Evolutionary conservation across 2,113 vertebrate genomes (phyloP).

Genomic region (Pristiophorus japonicus): DNA sequence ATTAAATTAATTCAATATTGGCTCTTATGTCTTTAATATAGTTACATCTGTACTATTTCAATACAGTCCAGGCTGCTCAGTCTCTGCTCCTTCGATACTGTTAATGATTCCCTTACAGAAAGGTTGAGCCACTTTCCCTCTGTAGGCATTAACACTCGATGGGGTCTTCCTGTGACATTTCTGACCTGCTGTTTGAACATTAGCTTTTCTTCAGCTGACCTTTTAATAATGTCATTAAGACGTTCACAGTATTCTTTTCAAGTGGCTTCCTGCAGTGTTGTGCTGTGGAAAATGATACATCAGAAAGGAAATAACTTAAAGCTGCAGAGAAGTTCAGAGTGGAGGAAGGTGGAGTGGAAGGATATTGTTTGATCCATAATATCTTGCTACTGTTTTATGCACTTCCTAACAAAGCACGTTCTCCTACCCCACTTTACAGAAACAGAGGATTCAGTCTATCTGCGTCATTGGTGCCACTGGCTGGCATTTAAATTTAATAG

Average conservation of each 20-base stretch:
- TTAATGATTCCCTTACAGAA: not conserved
- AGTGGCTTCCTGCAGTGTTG: not conserved
- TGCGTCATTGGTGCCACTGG: not conserved
- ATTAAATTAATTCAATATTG: not conserved
- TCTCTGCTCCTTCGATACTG: not conserved
- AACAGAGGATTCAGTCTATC: not conserved
- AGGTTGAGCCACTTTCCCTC: not conserved
- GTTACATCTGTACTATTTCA: not conserved
- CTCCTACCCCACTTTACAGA: not conserved
- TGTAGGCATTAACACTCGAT: no score
- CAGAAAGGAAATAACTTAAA: not conserved
- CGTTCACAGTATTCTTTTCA: not conserved
- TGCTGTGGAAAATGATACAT: not conserved
- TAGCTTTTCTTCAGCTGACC: slow-evolving; percentile 9
- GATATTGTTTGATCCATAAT: not conserved
- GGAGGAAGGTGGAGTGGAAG: not conserved
- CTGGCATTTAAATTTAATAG: not conserved
- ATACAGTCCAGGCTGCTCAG: not conserved
- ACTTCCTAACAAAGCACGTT: not conserved
- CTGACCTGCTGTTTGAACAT: slow-evolving; percentile 10
- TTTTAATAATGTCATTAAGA: not conserved
- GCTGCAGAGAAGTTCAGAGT: not conserved
- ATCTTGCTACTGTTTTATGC: not conserved
- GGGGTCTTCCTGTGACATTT: not conserved
- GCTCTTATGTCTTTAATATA: not conserved